Base-by-base conservation (phyloP, 1,140 invertebrate species). In the Mamestra configurata region DNA sequence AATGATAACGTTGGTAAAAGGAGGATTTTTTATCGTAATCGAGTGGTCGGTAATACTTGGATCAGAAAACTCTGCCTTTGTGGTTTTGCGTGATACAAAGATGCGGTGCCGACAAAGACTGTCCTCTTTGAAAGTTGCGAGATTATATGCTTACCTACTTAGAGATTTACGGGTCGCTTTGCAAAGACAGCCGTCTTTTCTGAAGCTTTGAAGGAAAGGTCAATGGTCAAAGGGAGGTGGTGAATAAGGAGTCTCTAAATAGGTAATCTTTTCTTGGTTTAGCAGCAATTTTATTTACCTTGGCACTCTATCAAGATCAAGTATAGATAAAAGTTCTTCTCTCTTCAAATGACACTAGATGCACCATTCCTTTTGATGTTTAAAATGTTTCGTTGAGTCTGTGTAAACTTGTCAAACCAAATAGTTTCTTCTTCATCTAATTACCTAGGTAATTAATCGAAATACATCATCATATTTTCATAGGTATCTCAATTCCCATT, bases 81-180 rank as follows among this genome's bases (percentile, higher is more conserved):
- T 31, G 73, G 55, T 76, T 76, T 76, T 64, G 70, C 70, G 35
- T 35, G 40, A 49, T 43, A 64, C 40, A 64, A 61, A 24, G n/a
- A 49, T 64, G 37, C 70, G 31, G 64, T 18, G 57, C 73, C 73
- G 73, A 76, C 73, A 76, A 76, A 76, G 73, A 31, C 37, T 46
- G 59, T 64, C 59, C 35, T 64, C 35, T 18, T 55, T 49, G 37
- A 59, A 76, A 76, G 73, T 40, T 24, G 57, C n/a, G 40, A 76
- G 73, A 64, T 76, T 40, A n/a, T 13, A 31, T 61, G 31, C 31
- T 35, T 20, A 18, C 0, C 27, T 31, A 37, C 13, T 31, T 20
- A 64, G 57, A 49, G 8, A 61, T 76, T 35, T 64, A 7, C 0
- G 15, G 70, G 10, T 57, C 31, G 7, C 18, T 55, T 64, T n/a